Base-by-base conservation (phyloP, 2,888 invertebrate species). In the Dicyrtoma fusca region DNA sequence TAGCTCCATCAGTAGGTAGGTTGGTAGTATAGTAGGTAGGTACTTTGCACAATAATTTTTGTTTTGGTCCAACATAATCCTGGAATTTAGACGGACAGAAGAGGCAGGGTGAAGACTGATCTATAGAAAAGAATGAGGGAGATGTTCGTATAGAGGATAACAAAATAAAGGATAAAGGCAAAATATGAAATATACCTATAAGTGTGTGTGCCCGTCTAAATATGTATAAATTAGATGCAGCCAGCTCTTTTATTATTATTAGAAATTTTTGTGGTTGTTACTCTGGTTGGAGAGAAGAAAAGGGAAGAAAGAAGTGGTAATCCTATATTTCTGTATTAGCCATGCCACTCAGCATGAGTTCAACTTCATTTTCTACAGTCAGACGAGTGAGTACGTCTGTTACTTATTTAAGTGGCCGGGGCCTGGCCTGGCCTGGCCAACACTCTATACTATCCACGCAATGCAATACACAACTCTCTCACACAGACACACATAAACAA, bases 321-420 rank as follows among this genome's bases (percentile, higher is more conserved):
- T 73, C 73, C 69, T 69, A 73, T 66, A 74, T 74, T 73, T 74
- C 71, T 68, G 71, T 71, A 71, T 65, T 72, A 70, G 68, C 59
- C 49, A 65, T 59, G 69, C 72, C 74, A 72, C 74, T 65, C 74
- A 69, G 72, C 74, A 61, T 72, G 74, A 65, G 69, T 65, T 64
- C 53, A n/a, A 53, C 61, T 68, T 68, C 21, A 68, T 69, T 49
- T 42, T 23, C 51, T 49, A 51, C 44, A 17, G 8, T 23, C 53
- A 53, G 14, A 49, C 49, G 3, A 25, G n/a, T 23, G 17, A 42
- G 19, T 62, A 17, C 42, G 44, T 34, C 34, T 34, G 34, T 34
- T 34, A 8, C 34, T 8, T 34, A 34, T 34, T 34, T 34, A 34
- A 34, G 34, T 8, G 34, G 34, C 34, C 34, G 8, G 34, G 34